phyloP scores from a whole-genome alignment of 2,888 invertebrate genomes.

The Elysia crispata region DNA sequence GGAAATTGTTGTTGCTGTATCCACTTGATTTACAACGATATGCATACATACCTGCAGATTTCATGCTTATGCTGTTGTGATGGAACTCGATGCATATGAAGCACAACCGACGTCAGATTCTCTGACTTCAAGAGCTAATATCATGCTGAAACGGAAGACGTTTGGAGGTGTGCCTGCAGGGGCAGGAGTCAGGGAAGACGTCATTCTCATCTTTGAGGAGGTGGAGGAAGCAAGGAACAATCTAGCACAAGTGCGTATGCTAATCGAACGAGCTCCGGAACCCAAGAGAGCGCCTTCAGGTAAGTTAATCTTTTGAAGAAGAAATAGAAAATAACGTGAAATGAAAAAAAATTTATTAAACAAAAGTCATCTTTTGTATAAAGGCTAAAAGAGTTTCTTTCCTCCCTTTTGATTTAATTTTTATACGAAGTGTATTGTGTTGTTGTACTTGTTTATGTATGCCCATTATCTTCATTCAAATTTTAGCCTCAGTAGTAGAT shows the following conservation, averaged over 20 bases:
- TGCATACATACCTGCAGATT: conserved; percentile 62
- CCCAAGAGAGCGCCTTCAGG: conserved; percentile 53
- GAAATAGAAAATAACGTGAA: too few relatives aligned
- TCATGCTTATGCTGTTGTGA: conserved; percentile 76
- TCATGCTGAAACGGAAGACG: conserved; percentile 72
- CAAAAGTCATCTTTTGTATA: too few relatives aligned
- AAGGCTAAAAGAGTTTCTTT: too few relatives aligned
- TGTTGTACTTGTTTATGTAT: too few relatives aligned
- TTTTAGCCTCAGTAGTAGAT: too few relatives aligned
- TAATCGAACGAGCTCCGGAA: conserved; percentile 60
- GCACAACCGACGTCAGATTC: conserved; percentile 62
- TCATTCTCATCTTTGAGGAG: conserved; percentile 76
- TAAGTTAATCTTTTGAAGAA: too few relatives aligned
- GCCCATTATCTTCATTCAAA: too few relatives aligned
- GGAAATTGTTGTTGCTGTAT: too few relatives aligned
- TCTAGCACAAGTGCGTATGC: conserved; percentile 67
- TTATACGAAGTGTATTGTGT: too few relatives aligned
- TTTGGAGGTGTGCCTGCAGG: conserved; percentile 76
- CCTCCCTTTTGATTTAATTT: too few relatives aligned
- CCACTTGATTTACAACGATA: too few relatives aligned
- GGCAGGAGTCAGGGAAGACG: conserved; percentile 76
- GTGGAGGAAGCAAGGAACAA: conserved; percentile 75
- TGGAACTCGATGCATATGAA: conserved; percentile 76
- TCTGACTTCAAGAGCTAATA: conserved; percentile 67
- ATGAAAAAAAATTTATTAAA: too few relatives aligned